Conservation (phyloP, 1,140 invertebrate genomes). For the Ostrea edulis region DNA sequence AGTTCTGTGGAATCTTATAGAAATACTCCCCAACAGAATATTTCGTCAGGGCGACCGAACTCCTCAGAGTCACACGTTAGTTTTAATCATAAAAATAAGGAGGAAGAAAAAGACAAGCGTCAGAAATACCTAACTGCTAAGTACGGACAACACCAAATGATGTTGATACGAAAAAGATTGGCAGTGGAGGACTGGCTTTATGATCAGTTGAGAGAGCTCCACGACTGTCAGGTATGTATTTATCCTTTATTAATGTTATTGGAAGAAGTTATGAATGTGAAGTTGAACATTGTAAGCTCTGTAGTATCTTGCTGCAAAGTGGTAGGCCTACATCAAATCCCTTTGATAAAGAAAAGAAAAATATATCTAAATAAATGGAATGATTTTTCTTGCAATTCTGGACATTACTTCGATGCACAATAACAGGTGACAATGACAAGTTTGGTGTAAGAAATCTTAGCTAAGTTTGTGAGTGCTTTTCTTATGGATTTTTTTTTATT, state of each 20-base stretch:
- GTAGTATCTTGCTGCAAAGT: too few relatives aligned
- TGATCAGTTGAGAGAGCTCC: slow-evolving; percentile 94
- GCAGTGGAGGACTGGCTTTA: slow-evolving; percentile 98
- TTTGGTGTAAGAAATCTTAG: too few relatives aligned
- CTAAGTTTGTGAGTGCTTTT: too few relatives aligned
- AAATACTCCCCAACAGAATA: slow-evolving; percentile 50
- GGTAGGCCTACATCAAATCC: too few relatives aligned
- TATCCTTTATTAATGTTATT: not conserved
- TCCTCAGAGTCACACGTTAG: slow-evolving; percentile 68
- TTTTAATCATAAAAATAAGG: slow-evolving; percentile 69
- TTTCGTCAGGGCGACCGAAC: slow-evolving; percentile 50
- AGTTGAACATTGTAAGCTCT: too few relatives aligned
- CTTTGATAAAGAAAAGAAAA: too few relatives aligned
- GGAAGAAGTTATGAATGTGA: too few relatives aligned
- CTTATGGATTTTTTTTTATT: too few relatives aligned
- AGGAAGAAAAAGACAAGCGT: slow-evolving; percentile 84
- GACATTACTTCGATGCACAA: too few relatives aligned
- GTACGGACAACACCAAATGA: slow-evolving; percentile 98
- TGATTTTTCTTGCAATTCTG: too few relatives aligned
- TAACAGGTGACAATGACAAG: too few relatives aligned
- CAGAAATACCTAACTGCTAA: slow-evolving; percentile 94
- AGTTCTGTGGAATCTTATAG: slow-evolving; percentile 61
- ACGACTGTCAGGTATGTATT: slow-evolving; percentile 87
- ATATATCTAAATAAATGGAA: too few relatives aligned
- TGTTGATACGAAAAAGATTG: slow-evolving; percentile 94